phyloP scores from a whole-genome alignment of 2,113 vertebrate species.

The Cottus gobio region DNA sequence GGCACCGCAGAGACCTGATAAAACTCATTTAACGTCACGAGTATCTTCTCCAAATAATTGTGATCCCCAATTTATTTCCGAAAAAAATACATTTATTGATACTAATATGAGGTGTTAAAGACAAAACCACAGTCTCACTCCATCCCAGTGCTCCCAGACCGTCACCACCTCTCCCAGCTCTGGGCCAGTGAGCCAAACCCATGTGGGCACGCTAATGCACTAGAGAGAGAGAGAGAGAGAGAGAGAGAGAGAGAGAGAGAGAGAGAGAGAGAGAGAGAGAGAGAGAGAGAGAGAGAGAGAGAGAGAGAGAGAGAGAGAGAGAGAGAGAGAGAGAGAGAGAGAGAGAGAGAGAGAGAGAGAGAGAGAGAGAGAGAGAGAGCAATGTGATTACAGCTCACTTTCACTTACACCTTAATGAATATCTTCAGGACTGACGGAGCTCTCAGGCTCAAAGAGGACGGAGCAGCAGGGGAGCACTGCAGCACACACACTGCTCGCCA shows the following conservation, averaged over 20 bases:
- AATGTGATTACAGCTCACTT: conserved; percentile 48
- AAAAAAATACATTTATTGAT: too few relatives aligned
- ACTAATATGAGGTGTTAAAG: too few relatives aligned
- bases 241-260: conserved; percentile 10
- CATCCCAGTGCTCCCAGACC: not conserved
- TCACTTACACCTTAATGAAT: conserved; percentile 54
- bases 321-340: conserved; percentile 10
- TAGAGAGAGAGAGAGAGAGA: conserved; percentile 6
- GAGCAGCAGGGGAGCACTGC: too few relatives aligned
- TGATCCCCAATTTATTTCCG: too few relatives aligned
- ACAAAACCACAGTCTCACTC: not conserved
- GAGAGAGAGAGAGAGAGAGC: conserved; percentile 13
- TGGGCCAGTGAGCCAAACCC: conserved; percentile 17
- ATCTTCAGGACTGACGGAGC: conserved; percentile 19
- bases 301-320: conserved; percentile 5
- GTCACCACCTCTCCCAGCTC: too few relatives aligned
- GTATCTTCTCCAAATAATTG: too few relatives aligned
- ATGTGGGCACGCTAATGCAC: conserved; percentile 19
- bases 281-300: conserved; percentile 19
- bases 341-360: conserved; percentile 15
- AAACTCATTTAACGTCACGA: too few relatives aligned
- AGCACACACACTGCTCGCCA: too few relatives aligned
- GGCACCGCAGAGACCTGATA: too few relatives aligned
- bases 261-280: conserved; percentile 15
- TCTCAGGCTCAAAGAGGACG: conserved; percentile 11